phyloP scores from a whole-genome alignment of 2,113 vertebrate genomes.

The Odocoileus hemionus region DNA sequence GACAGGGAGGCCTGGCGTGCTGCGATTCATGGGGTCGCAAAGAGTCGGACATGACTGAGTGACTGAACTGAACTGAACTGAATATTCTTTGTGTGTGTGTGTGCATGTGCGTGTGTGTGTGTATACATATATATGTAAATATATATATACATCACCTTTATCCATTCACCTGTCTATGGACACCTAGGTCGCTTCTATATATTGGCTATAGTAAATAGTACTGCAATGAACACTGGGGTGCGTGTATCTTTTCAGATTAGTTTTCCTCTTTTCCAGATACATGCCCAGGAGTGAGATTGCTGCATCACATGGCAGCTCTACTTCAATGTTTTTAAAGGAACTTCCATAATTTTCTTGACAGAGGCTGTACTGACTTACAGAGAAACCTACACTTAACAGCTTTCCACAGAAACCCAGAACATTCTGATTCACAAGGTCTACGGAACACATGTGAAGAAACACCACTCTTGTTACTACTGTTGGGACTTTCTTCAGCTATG shows the following conservation, averaged over 20 bases:
- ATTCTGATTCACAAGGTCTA: neutral
- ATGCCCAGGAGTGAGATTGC: neutral
- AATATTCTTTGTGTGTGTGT: neutral
- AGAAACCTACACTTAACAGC: neutral
- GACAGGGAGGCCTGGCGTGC: too few relatives aligned
- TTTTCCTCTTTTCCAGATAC: neutral
- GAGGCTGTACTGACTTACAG: neutral
- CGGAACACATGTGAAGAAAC: neutral
- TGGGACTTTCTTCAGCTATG: neutral
- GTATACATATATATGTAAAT: neutral
- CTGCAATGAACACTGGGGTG: neutral
- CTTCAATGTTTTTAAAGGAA: neutral
- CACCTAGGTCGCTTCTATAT: neutral
- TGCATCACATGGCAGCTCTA: neutral
- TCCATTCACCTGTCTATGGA: neutral
- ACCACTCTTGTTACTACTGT: neutral
- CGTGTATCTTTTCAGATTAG: neutral
- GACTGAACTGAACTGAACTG: too few relatives aligned
- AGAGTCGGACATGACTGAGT: too few relatives aligned
- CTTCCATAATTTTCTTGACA: neutral
- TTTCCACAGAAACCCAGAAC: neutral
- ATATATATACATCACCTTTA: neutral
- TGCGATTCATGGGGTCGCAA: too few relatives aligned
- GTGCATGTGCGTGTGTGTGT: neutral
- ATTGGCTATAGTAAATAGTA: neutral